Evolutionary conservation across 2,888 invertebrate species (phyloP).

Genomic region (Tortricodes alternella): DNA sequence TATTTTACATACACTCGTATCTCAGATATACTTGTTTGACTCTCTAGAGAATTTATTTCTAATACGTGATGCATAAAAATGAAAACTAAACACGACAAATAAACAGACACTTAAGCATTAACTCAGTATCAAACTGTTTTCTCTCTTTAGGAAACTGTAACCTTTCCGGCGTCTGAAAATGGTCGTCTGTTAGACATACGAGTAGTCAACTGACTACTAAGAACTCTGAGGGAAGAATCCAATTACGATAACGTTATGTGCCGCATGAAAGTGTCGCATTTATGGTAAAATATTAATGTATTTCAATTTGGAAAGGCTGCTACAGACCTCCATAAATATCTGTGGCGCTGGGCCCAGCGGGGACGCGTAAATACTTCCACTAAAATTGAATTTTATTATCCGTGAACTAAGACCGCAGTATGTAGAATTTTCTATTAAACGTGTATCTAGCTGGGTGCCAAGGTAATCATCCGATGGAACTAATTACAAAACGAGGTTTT

Average conservation of each 20-base stretch:
- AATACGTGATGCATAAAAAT: too few relatives aligned
- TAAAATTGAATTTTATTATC: constrained; percentile 79
- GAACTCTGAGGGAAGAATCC: constrained; percentile 71
- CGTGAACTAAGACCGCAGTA: constrained; percentile 50
- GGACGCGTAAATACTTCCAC: constrained; percentile 76
- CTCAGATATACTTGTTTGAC: too few relatives aligned
- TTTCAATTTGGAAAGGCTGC: constrained; percentile 80
- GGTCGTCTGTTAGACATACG: constrained; percentile 34
- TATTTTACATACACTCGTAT: too few relatives aligned
- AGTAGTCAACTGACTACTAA: constrained; percentile 44
- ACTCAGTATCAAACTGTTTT: too few relatives aligned
- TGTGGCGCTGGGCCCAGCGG: constrained; percentile 64
- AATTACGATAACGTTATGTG: constrained; percentile 81
- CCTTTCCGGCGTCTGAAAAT: too few relatives aligned
- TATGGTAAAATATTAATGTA: constrained; percentile 83
- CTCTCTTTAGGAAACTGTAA: too few relatives aligned
- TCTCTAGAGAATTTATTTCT: too few relatives aligned
- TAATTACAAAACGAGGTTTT: too few relatives aligned
- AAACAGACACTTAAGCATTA: too few relatives aligned
- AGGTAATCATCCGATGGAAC: too few relatives aligned
- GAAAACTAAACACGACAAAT: too few relatives aligned
- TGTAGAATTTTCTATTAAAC: constrained; percentile 15
- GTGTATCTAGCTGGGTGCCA: too few relatives aligned
- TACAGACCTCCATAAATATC: constrained; percentile 81
- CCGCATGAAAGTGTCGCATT: constrained; percentile 81